phyloP scores from a whole-genome alignment of 2,113 vertebrate species.

The Tricholaema leucomelas region DNA sequence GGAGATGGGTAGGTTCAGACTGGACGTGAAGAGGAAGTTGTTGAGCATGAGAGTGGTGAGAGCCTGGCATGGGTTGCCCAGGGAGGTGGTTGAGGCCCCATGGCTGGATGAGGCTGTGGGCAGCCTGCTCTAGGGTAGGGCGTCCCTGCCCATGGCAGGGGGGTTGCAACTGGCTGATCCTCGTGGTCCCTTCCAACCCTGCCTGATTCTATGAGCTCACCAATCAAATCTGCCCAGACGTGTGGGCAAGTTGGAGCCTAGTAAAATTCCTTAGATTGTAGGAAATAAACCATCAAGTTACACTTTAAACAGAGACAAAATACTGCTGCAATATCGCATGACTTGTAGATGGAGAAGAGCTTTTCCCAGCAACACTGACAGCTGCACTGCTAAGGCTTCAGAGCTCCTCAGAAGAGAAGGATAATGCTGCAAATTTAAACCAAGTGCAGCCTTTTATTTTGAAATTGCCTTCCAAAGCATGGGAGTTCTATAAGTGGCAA shows the following conservation, averaged over 20 bases:
- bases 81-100: no score
- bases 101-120: no score
- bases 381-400: neutral
- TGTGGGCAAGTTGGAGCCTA: neutral
- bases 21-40: no score
- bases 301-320: neutral
- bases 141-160: no score
- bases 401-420: neutral
- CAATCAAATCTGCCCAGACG: neutral
- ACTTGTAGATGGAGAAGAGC: neutral
- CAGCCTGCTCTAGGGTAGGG: no score
- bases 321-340: neutral
- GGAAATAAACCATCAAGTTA: neutral
- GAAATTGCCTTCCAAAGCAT: neutral
- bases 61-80: no score
- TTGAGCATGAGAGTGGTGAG: no score
- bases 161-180: no score
- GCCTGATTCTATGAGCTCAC: no score
- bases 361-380: neutral
- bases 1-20: no score
- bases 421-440: neutral
- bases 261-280: neutral
- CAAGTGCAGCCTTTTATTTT: neutral
- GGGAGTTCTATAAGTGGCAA: neutral
- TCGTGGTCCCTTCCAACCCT: no score